Evolutionary conservation across 2,888 invertebrate genomes (phyloP).

Genomic region (Drosophila colorata): DNA sequence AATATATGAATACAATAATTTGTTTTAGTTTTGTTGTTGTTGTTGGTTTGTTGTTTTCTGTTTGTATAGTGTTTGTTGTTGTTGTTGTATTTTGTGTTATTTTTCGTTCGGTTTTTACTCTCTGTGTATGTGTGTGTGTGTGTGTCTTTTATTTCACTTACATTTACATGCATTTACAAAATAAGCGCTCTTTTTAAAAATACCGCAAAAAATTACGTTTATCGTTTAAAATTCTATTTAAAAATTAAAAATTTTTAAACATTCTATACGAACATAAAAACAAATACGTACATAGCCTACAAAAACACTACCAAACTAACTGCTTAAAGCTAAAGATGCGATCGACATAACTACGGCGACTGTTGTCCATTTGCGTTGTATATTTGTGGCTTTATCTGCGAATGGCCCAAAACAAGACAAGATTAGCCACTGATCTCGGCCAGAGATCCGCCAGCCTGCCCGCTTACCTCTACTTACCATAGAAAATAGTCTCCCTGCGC

Average conservation of each 20-base stretch:
- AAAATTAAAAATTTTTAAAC: slow-evolving; percentile 70
- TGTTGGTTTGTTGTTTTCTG: slow-evolving; percentile 34
- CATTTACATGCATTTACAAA: slow-evolving; percentile 85
- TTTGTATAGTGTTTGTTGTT: slow-evolving; percentile 27
- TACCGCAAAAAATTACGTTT: slow-evolving; percentile 84
- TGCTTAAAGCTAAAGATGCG: slow-evolving; percentile 85
- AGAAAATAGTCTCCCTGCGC: slow-evolving; percentile 85
- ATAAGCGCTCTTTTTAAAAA: slow-evolving; percentile 85
- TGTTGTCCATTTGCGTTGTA: slow-evolving; percentile 85
- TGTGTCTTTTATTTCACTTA: slow-evolving; percentile 74
- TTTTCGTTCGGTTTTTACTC: slow-evolving; percentile 4
- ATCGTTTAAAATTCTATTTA: slow-evolving; percentile 84
- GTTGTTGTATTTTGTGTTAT: slow-evolving; percentile 17
- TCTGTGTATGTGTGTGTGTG: slow-evolving; percentile 40
- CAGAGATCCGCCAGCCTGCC: slow-evolving; percentile 13
- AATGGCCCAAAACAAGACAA: background rate
- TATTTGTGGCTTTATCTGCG: slow-evolving; percentile 84
- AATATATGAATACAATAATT: slow-evolving; percentile 79
- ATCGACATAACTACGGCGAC: slow-evolving; percentile 85
- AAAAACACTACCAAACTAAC: slow-evolving; percentile 83
- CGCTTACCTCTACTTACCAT: slow-evolving; percentile 85
- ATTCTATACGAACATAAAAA: slow-evolving; percentile 76
- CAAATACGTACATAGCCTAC: slow-evolving; percentile 77
- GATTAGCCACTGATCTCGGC: slow-evolving; percentile 3
- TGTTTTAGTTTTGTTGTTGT: slow-evolving; percentile 62